phyloP scores from a whole-genome alignment of 2,797 vertebrate species.

The Spatula clypeata region DNA sequence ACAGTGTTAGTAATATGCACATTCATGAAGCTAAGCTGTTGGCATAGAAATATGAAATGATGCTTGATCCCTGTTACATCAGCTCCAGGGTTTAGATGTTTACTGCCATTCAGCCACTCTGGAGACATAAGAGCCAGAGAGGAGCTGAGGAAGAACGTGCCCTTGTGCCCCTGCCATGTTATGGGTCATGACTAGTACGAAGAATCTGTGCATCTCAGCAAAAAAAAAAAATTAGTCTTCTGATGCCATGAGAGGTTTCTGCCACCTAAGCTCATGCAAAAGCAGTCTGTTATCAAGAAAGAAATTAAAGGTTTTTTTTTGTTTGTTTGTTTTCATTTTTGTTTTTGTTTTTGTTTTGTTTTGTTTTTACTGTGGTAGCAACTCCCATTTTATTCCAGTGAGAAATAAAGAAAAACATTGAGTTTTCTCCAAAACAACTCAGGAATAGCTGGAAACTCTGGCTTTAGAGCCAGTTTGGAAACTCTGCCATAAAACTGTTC shows the following conservation, averaged over 20 bases:
- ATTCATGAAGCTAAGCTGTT: background rate
- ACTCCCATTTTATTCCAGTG: background rate
- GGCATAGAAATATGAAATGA: background rate
- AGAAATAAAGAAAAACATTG: background rate
- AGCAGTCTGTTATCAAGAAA: background rate
- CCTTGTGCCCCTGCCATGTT: too few relatives aligned
- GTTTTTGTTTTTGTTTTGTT: background rate
- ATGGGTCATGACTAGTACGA: rapidly evolving
- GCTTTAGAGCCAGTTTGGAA: background rate
- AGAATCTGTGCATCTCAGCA: background rate
- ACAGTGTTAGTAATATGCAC: background rate
- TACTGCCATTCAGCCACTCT: too few relatives aligned
- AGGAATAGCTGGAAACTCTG: background rate
- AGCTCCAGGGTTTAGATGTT: background rate
- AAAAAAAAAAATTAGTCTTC: background rate
- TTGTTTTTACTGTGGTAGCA: background rate
- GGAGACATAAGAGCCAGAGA: rapidly evolving
- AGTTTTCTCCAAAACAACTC: background rate
- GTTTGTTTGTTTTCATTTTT: too few relatives aligned
- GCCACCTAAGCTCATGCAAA: background rate
- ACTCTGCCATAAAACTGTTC: background rate
- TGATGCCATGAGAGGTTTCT: background rate
- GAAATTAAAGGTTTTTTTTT: background rate
- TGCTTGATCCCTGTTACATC: background rate
- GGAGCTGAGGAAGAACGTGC: background rate